Percentiles rank a stretch among this genome's conserved stretches.
Evolutionary conservation across 2,797 vertebrate genomes (phyloP).

Genomic region (Chelidonichthys spinosus): DNA sequence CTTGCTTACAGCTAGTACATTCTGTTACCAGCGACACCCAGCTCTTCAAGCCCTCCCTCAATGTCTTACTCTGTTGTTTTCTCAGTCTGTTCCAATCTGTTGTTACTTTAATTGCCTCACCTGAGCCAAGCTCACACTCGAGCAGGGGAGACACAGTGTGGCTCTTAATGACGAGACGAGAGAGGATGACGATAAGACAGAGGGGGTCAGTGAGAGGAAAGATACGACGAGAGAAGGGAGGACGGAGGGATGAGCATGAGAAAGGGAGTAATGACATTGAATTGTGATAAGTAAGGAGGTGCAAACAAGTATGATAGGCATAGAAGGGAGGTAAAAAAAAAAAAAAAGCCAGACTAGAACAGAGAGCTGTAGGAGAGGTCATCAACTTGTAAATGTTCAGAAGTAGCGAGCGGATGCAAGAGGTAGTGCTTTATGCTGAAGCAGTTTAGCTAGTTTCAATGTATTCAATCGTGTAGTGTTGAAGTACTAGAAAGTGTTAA

Average conservation of each 20-base stretch:
- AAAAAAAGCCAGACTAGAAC: background rate
- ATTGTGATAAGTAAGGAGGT: constrained; percentile 11
- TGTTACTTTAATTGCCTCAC: constrained; percentile 74
- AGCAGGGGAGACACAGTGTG: constrained; percentile 57
- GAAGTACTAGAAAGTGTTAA: constrained; percentile 25
- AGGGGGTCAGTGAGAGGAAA: constrained; percentile 45
- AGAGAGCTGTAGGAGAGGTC: constrained; percentile 29
- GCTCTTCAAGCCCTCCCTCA: constrained; percentile 46
- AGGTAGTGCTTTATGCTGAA: constrained; percentile 27
- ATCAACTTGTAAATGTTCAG: constrained; percentile 38
- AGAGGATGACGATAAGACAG: constrained; percentile 53
- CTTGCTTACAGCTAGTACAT: constrained; percentile 49
- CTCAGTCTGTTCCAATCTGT: constrained; percentile 69
- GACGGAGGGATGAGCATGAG: constrained; percentile 5
- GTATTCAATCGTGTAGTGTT: constrained; percentile 17
- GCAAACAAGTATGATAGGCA: constrained; percentile 30
- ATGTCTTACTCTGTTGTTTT: constrained; percentile 59
- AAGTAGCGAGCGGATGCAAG: constrained; percentile 31
- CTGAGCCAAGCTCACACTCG: constrained; percentile 64
- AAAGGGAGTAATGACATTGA: constrained; percentile 16
- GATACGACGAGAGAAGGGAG: constrained; percentile 23
- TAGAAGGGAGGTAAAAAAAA: constrained; percentile 12
- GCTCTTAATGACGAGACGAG: constrained; percentile 62
- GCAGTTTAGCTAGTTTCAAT: constrained; percentile 35
- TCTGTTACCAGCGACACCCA: constrained; percentile 52